Conservation (phyloP, 1,140 invertebrate species). For the Calliopsis andreniformis region DNA sequence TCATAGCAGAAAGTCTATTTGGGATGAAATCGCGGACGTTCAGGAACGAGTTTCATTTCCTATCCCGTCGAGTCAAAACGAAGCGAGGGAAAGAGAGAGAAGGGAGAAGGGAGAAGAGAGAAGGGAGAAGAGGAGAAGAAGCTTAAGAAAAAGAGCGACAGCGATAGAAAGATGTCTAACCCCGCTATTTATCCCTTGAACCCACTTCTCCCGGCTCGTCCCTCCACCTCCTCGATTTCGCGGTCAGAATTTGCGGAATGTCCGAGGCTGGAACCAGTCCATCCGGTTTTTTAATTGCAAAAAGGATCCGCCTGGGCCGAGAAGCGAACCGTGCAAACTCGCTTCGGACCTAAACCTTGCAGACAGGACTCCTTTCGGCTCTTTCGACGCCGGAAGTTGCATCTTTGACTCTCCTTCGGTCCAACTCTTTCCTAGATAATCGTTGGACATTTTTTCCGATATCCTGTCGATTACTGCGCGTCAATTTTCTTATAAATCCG, state of each 20-base stretch:
- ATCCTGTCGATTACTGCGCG: no score
- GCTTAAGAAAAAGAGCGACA: constrained; percentile 48
- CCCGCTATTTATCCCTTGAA: constrained; percentile 68
- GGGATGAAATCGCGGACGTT: constrained; percentile 38
- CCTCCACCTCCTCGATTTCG: constrained; percentile 71
- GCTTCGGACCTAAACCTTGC: constrained; percentile 51
- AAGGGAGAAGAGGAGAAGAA: constrained; percentile 31
- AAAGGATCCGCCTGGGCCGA: constrained; percentile 74
- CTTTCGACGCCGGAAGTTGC: constrained; percentile 41
- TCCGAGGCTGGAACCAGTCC: constrained; percentile 77
- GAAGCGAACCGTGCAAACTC: constrained; percentile 46
- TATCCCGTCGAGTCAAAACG: constrained; percentile 53
- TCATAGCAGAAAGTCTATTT: constrained; percentile 41
- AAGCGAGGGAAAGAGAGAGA: constrained; percentile 7
- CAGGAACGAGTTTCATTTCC: constrained; percentile 61
- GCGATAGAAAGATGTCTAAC: constrained; percentile 46
- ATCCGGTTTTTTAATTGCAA: constrained; percentile 82
- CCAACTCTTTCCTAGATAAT: no score
- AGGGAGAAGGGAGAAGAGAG: constrained; percentile 8
- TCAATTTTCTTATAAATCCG: no score
- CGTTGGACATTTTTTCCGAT: background rate
- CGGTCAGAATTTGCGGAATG: constrained; percentile 81
- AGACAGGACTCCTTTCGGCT: constrained; percentile 51
- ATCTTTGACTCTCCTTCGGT: background rate
- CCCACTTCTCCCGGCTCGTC: constrained; percentile 31